Percentiles rank a stretch among this genome's conserved stretches.
These are phyloP conservation scores for Mongoloraphidia duomilia DNA, from an alignment of 2,888 invertebrate genomes.

Conservation along the genomic window DNA sequence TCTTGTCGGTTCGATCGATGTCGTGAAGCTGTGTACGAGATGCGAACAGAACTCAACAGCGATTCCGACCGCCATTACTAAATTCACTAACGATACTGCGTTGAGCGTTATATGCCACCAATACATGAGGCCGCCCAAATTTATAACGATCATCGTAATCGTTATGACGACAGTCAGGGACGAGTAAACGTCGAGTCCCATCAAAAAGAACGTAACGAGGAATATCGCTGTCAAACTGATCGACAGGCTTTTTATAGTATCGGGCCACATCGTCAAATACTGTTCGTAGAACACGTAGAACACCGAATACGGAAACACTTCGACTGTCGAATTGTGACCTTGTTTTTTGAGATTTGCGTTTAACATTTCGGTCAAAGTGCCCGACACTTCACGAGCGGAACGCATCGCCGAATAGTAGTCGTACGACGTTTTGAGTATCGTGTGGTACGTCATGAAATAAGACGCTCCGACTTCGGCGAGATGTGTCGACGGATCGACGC, in stretches of 20 bases:
- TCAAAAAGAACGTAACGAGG: conserved; percentile 77
- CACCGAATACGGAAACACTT: conserved; percentile 80
- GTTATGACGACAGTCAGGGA: conserved; percentile 79
- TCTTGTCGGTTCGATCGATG: conserved; percentile 57
- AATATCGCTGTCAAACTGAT: conserved; percentile 88
- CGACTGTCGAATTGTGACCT: conserved; percentile 35
- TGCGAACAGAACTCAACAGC: conserved; percentile 98
- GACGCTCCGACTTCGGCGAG: conserved; percentile 52
- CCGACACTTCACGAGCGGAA: conserved; percentile 64
- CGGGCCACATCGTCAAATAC: conserved; percentile 89
- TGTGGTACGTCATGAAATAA: conserved; percentile 92
- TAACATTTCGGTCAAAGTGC: conserved; percentile 67
- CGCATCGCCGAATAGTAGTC: conserved; percentile 85
- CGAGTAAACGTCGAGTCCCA: conserved; percentile 88
- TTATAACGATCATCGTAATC: conserved; percentile 85
- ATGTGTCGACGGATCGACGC: conserved; percentile 25
- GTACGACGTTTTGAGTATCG: conserved; percentile 70
- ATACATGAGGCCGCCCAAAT: conserved; percentile 92
- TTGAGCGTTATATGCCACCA: conserved; percentile 93
- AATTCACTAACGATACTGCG: conserved; percentile 92
- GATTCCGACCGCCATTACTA: conserved; percentile 96
- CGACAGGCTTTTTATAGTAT: conserved; percentile 74
- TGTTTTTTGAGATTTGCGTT: conserved; percentile 38
- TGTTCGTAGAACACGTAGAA: conserved; percentile 99
- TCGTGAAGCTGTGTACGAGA: conserved; percentile 81